Evolutionary conservation across 2,797 vertebrate genomes (phyloP), one percentile per base, ranked within the genome.

Genomic region (Melanotaenia boesemani): DNA sequence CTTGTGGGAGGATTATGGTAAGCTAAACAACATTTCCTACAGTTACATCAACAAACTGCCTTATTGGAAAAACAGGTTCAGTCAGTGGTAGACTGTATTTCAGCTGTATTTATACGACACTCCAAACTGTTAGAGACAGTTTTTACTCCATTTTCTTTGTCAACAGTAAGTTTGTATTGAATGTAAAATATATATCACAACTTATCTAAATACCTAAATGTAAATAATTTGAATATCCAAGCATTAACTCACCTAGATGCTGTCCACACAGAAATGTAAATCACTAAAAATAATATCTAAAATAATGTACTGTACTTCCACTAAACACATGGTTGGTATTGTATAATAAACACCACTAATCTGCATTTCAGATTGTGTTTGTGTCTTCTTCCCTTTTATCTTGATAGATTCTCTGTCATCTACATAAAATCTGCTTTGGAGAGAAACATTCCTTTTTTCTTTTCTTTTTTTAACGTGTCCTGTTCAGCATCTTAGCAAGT

Each of bases 31-130:
- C 36, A 37, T 72, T 77, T 73, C 72, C 52, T 59, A 28, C 74
- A 57, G 52, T 84, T 76, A 63, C 63, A 75, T 65, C 71, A 74
- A 70, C 55, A 75, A 44, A 41, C 28, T 12, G n/a, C 36, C n/a
- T 58, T 32, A 34, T 18, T 34, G 39, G 50, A 67, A 74, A 30
- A 0, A 18, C 8, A 32, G 65, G 48, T 41, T 22, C 20, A 24
- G 13, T 55, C 71, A 61, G 30, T 26, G 15, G 30, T 0, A 20
- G 12, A 41, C 24, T 0, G 36, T 8, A 15, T 55, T 22, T 67
- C 9, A 30, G 1, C 15, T 10, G 16, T 18, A 6, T 18, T 48
- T 52, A 7, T 12, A 11, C 5, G 11, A 22, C 11, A 10, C 48
- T 52, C 48, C 50, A 54, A 26, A 26, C 52, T 54, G 4, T 26